Percentiles rank a stretch among this genome's conserved stretches.
These are phyloP conservation scores for Sterna hirundo DNA, from an alignment of 2,113 vertebrate species.

Conservation along the genomic window DNA sequence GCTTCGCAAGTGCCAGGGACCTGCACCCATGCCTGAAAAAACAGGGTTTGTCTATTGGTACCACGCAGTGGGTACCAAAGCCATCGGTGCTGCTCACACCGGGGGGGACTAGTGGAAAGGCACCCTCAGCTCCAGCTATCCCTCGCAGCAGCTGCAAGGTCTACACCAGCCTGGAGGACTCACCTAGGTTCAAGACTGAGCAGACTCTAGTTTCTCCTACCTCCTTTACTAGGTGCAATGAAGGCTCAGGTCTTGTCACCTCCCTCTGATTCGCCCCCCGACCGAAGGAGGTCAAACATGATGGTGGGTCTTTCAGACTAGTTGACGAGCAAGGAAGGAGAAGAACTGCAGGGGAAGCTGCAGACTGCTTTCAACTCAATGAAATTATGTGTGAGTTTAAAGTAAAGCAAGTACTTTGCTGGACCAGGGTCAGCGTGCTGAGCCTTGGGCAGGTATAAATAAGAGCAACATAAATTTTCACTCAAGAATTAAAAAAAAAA, in stretches of 20 bases:
- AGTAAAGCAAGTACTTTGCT: not conserved
- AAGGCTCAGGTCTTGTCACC: not conserved
- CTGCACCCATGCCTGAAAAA: not conserved
- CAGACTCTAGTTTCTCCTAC: not conserved
- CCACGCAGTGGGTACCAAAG: not conserved
- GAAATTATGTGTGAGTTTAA: not conserved
- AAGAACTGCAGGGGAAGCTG: not conserved
- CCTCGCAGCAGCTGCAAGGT: not conserved
- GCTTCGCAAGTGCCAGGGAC: not conserved
- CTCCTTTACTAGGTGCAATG: not conserved
- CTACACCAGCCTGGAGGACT: not conserved
- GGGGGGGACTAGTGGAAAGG: not conserved
- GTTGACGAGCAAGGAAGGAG: not conserved
- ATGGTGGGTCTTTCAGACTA: not conserved
- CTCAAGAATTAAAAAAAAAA: not conserved
- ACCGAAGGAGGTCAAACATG: not conserved
- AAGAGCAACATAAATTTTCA: not conserved
- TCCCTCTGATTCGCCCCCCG: not conserved
- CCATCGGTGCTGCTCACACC: fast-evolving
- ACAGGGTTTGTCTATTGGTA: not conserved
- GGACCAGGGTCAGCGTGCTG: not conserved
- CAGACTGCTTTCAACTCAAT: not conserved
- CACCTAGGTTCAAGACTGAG: no score
- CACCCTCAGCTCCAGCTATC: no score
- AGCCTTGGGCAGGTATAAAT: not conserved